Evolutionary conservation across 2,888 invertebrate species (phyloP).

Genomic region (Lordiphosa andalusiaca): DNA sequence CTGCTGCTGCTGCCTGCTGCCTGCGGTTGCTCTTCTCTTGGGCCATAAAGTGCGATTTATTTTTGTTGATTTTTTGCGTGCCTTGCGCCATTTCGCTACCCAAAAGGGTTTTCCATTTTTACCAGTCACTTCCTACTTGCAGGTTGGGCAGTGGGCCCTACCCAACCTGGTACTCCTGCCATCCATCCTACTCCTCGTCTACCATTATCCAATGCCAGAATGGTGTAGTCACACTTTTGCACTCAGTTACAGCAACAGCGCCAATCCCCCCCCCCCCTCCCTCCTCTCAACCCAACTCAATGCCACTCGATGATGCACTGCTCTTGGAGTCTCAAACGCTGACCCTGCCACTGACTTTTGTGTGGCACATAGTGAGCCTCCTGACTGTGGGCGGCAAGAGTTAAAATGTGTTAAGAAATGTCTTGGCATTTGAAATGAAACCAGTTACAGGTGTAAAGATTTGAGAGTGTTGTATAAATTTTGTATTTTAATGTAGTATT

Average conservation of each 20-base stretch:
- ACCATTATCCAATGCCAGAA: neutral
- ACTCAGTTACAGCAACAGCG: conserved; percentile 38
- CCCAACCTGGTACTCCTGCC: conserved; percentile 9
- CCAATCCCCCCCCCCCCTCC: conserved; percentile 2
- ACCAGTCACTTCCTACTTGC: conserved; percentile 64
- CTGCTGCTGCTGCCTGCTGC: conserved; percentile 38
- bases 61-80: conserved; percentile 74
- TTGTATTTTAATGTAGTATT: too few species aligned
- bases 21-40: conserved; percentile 27
- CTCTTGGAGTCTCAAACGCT: conserved; percentile 18
- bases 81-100: conserved; percentile 28
- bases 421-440: neutral
- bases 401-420: neutral
- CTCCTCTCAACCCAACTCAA: conserved; percentile 38
- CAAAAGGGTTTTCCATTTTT: conserved; percentile 50
- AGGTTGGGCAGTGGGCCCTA: conserved; percentile 40
- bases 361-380: conserved; percentile 12
- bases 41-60: conserved; percentile 74
- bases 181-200: too few species aligned
- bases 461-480: too few species aligned
- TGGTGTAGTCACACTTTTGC: conserved; percentile 61
- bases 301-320: conserved; percentile 66
- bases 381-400: neutral
- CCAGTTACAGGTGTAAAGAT: too few species aligned
- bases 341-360: conserved; percentile 39